These are phyloP conservation scores for Sarcophaga rosellei DNA, from an alignment of 2,888 invertebrate genomes.

Conservation along the genomic window DNA sequence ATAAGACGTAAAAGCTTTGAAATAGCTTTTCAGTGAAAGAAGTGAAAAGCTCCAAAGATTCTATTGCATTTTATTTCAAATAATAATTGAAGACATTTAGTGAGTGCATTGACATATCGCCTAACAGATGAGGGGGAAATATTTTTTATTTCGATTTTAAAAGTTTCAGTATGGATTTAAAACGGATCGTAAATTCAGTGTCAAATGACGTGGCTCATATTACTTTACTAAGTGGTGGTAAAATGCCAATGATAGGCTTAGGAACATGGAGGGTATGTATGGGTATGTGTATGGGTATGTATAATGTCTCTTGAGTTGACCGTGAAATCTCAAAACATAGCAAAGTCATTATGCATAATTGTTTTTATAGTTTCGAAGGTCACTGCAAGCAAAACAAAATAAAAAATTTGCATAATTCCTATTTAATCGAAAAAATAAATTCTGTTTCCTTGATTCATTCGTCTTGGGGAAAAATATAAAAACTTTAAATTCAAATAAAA, in stretches of 20 bases:
- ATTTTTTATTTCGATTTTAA: constrained; percentile 4
- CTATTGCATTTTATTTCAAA: not conserved
- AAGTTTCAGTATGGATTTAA: constrained; percentile 27
- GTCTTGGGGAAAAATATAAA: too few species aligned
- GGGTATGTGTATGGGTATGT: not conserved
- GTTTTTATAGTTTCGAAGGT: not conserved
- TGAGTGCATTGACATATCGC: constrained; percentile 5
- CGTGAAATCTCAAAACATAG: constrained; percentile 12
- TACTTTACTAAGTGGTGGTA: constrained; percentile 84
- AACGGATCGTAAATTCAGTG: constrained; percentile 72
- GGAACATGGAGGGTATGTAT: constrained; percentile 89
- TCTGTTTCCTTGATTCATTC: too few species aligned
- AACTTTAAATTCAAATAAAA: not conserved
- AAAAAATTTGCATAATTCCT: too few species aligned
- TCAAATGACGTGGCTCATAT: constrained; percentile 83
- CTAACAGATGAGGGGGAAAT: not conserved
- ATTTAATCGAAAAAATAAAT: too few species aligned
- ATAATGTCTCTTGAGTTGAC: constrained; percentile 44
- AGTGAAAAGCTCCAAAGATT: constrained; percentile 43
- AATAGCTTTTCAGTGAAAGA: not conserved
- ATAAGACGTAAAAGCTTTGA: not conserved
- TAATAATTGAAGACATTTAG: not conserved
- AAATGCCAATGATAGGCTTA: constrained; percentile 87
- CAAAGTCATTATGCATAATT: constrained; percentile 42
- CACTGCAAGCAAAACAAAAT: not conserved